These are phyloP conservation scores for Theonella swinhoei DNA, from an alignment of 37 sponge, comb jelly and placozoan species.

Conservation along the genomic window DNA sequence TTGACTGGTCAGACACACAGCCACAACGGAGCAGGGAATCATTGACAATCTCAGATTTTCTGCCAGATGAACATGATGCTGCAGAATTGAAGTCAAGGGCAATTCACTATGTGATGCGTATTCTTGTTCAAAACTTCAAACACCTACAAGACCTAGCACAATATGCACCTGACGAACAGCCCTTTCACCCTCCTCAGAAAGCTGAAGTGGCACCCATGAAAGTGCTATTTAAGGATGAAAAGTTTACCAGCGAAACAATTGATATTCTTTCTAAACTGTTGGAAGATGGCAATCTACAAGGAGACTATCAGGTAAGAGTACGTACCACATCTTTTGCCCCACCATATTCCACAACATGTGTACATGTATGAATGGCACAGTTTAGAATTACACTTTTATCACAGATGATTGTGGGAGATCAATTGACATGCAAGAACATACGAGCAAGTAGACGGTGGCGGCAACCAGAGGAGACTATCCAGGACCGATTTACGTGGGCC, in stretches of 20 bases:
- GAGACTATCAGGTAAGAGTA: constrained; percentile 4
- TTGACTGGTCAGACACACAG: constrained; percentile 5
- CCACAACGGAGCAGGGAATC: neutral
- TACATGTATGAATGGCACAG: too few species aligned
- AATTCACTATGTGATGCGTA: constrained; percentile 11
- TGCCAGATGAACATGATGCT: constrained; percentile 10
- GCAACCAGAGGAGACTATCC: neutral
- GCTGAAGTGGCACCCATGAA: constrained; percentile 19
- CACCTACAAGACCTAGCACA: neutral
- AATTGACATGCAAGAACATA: constrained; percentile 16
- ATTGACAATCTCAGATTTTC: constrained; percentile 5
- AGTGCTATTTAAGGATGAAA: constrained; percentile 34
- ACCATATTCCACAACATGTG: too few species aligned
- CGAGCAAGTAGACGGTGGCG: neutral
- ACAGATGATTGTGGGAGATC: constrained; percentile 32
- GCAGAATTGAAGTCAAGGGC: neutral
- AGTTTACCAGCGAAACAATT: constrained; percentile 1
- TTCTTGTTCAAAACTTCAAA: neutral
- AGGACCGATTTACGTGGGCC: constrained; percentile 22
- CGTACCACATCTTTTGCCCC: neutral
- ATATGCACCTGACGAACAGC: neutral
- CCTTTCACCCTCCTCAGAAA: neutral
- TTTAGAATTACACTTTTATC: neutral
- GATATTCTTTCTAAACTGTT: constrained; percentile 17
- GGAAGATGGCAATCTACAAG: neutral